Conservation (phyloP, 2,113 vertebrate genomes). For the Prinia subflava region DNA sequence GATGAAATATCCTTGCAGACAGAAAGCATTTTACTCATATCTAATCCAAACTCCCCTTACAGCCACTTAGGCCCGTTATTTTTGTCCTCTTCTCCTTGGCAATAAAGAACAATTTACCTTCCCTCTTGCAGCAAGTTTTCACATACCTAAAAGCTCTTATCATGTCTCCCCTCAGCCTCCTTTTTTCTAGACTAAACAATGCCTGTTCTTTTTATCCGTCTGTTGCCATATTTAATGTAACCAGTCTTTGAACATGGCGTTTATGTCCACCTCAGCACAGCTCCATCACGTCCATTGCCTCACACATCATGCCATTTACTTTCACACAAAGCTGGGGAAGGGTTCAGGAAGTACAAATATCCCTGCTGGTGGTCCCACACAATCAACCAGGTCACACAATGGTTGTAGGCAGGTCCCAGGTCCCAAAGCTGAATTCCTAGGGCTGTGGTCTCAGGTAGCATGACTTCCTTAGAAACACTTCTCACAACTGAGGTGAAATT, state of each 20-base stretch:
- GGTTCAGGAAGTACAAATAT: neutral
- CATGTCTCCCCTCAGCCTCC: neutral
- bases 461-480: neutral
- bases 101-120: neutral
- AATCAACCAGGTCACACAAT: neutral
- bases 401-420: neutral
- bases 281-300: neutral
- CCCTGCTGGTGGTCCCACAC: neutral
- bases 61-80: neutral
- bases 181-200: constrained; percentile 26
- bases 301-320: neutral
- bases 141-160: neutral
- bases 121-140: neutral
- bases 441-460: neutral
- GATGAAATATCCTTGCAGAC: neutral
- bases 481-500: neutral
- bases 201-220: neutral
- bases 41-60: neutral
- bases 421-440: neutral
- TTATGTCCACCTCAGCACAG: neutral
- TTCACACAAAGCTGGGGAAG: neutral
- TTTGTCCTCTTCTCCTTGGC: neutral
- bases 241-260: neutral
- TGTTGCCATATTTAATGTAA: neutral
- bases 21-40: neutral